These are phyloP conservation scores for Pluvialis apricaria DNA, from an alignment of 2,113 vertebrate species.

Conservation along the genomic window DNA sequence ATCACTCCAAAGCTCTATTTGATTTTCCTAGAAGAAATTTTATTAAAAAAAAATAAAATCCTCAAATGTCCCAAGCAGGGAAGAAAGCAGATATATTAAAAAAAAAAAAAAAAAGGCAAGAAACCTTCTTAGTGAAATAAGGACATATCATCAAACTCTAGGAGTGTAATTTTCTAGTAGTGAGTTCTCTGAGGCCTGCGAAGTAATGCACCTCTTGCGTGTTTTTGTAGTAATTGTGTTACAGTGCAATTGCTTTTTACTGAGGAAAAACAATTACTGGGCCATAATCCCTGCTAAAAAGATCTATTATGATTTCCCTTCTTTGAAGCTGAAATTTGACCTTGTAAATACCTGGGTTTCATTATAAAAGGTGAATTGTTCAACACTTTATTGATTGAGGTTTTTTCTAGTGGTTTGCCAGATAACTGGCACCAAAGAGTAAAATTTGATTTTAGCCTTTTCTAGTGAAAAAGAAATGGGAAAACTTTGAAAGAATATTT, in stretches of 20 bases:
- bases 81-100: not conserved
- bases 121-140: not conserved
- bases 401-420: constrained; percentile 26
- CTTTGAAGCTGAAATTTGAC: constrained; percentile 44
- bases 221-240: not conserved
- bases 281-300: not conserved
- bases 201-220: not conserved
- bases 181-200: not conserved
- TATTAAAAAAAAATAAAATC: not conserved
- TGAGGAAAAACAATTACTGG: not conserved
- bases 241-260: not conserved
- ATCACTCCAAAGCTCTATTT: not conserved
- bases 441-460: not conserved
- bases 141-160: not conserved
- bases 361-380: constrained; percentile 16
- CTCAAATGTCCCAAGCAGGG: not conserved
- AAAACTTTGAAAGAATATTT: not conserved
- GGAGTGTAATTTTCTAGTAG: not conserved
- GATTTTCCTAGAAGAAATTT: not conserved
- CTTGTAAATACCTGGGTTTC: constrained; percentile 51
- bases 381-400: not conserved
- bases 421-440: not conserved
- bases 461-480: not conserved
- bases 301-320: not conserved
- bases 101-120: not conserved